These are phyloP conservation scores for Neotoxoptera formosana DNA, from an alignment of 1,140 invertebrate genomes.

Conservation along the genomic window DNA sequence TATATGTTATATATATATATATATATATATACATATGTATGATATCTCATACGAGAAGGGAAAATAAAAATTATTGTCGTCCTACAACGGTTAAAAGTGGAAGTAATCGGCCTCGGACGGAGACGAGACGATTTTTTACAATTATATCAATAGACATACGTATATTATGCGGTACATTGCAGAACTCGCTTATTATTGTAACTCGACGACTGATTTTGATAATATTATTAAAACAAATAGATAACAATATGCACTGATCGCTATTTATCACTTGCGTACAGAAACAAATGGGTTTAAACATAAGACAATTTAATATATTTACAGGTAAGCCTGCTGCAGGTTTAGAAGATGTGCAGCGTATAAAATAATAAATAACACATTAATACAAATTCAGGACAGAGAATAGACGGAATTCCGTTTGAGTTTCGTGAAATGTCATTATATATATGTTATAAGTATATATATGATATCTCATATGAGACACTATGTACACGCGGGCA, in stretches of 20 bases:
- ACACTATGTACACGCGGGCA: too few relatives aligned
- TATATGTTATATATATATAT: neutral
- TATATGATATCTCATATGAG: neutral
- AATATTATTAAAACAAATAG: neutral
- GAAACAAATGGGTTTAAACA: neutral
- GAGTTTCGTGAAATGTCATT: neutral
- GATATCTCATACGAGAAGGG: too few relatives aligned
- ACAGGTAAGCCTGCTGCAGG: neutral
- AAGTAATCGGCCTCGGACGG: neutral
- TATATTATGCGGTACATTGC: neutral
- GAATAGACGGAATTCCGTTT: slow-evolving; percentile 27
- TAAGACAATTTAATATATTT: neutral
- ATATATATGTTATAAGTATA: neutral
- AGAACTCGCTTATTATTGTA: neutral
- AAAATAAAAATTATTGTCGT: slow-evolving; percentile 13
- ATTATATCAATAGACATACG: neutral
- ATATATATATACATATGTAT: neutral
- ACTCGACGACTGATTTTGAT: neutral
- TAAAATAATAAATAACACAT: too few relatives aligned
- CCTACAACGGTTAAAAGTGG: neutral
- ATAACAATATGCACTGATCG: neutral
- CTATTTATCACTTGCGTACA: too few relatives aligned
- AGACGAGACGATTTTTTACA: neutral
- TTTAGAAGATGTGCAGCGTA: too few relatives aligned
- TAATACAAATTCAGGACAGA: too few relatives aligned